phyloP scores from a whole-genome alignment of 2,888 invertebrate species.

The Parthenolecanium corni region DNA sequence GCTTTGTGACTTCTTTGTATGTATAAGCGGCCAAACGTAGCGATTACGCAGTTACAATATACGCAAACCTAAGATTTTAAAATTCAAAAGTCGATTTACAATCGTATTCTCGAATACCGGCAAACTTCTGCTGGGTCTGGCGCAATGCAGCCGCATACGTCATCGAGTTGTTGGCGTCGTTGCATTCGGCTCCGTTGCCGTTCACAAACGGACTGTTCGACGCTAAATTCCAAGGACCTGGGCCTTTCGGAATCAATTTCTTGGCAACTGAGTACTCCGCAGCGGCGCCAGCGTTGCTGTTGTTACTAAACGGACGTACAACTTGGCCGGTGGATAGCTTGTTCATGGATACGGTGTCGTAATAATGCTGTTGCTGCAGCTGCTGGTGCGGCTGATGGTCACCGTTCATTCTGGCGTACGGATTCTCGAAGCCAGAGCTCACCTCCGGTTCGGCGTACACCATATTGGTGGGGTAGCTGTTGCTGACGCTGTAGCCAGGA shows the following conservation, averaged over 20 bases:
- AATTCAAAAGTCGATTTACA: no score
- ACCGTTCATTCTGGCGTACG: no score
- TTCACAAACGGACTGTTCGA: conserved; percentile 1
- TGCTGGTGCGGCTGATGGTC: no score
- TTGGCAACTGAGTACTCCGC: neutral
- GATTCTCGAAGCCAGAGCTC: neutral
- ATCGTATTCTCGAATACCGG: neutral
- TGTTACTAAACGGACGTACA: neutral
- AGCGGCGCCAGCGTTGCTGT: neutral
- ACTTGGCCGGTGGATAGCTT: neutral
- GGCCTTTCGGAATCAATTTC: neutral
- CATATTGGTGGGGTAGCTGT: neutral
- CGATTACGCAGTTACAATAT: no score
- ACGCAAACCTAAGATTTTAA: no score
- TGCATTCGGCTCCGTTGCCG: neutral
- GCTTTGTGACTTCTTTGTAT: no score
- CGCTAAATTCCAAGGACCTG: conserved; percentile 16
- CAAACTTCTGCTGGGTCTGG: conserved; percentile 3
- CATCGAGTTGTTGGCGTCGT: conserved; percentile 3
- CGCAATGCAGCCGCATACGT: conserved; percentile 17
- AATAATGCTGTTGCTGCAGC: no score
- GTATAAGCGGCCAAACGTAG: no score
- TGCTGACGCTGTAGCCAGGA: neutral
- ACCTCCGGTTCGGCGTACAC: neutral
- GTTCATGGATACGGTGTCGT: neutral